phyloP scores from a whole-genome alignment of 2,797 vertebrate genomes.

The Sebastes diploproa region DNA sequence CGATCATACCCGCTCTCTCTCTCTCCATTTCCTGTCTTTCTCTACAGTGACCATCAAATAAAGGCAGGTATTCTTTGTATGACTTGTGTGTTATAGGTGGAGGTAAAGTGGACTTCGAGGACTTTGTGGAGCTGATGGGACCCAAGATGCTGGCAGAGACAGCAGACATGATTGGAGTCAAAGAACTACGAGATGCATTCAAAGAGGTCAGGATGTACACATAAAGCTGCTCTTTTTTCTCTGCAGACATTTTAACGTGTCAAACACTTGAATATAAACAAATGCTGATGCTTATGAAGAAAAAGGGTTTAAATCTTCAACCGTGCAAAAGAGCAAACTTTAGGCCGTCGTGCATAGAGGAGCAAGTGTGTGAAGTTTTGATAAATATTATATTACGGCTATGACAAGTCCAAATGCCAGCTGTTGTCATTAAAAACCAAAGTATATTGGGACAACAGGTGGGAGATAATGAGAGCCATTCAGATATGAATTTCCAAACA shows the following conservation, averaged over 20 bases:
- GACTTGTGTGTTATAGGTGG: slow-evolving; percentile 70
- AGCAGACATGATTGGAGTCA: slow-evolving; percentile 94
- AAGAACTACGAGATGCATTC: slow-evolving; percentile 93
- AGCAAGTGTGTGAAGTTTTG: not conserved
- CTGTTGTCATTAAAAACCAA: not conserved
- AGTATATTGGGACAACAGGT: not conserved
- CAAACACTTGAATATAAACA: not conserved
- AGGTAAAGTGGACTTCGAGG: slow-evolving; percentile 94
- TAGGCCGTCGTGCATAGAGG: too few species aligned
- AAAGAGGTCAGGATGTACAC: slow-evolving; percentile 79
- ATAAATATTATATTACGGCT: not conserved
- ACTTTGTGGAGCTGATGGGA: slow-evolving; percentile 97
- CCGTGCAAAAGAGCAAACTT: too few species aligned
- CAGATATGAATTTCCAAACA: not conserved
- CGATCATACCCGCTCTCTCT: too few species aligned
- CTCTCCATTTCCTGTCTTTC: too few species aligned
- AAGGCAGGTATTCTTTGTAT: not conserved
- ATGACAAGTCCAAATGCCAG: not conserved
- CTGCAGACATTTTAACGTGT: not conserved
- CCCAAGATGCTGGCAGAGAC: slow-evolving; percentile 97
- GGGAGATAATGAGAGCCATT: not conserved
- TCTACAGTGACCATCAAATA: too few species aligned
- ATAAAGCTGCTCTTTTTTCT: not conserved
- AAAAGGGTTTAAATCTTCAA: too few species aligned
- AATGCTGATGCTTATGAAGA: too few species aligned